Conservation (phyloP, 1,140 invertebrate genomes). For the Sminthurides bifidus region DNA sequence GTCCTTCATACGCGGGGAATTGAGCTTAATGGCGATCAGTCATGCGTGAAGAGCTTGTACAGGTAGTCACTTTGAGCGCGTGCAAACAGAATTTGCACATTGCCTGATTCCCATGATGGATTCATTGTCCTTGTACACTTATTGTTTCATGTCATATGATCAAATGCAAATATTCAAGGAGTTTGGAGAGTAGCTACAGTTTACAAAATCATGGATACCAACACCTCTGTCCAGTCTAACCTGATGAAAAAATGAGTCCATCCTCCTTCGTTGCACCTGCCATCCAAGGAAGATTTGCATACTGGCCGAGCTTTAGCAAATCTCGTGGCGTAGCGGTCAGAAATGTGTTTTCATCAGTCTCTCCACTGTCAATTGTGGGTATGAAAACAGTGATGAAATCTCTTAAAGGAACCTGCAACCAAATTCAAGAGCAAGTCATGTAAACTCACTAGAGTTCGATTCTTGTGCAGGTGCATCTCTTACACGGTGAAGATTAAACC, state of each 20-base stretch:
- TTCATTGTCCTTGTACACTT: too few species aligned
- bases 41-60: too few species aligned
- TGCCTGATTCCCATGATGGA: too few species aligned
- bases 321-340: conserved; percentile 15
- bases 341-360: conserved; percentile 14
- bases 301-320: conserved; percentile 17
- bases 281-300: conserved; percentile 18
- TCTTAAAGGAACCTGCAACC: conserved; percentile 12
- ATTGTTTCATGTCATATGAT: background rate
- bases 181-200: background rate
- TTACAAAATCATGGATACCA: background rate
- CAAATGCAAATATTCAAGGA: background rate
- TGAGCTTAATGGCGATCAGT: background rate
- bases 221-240: background rate
- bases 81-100: too few species aligned
- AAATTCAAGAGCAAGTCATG: too few species aligned
- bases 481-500: background rate
- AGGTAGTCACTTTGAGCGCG: too few species aligned
- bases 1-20: background rate
- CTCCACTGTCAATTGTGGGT: conserved; percentile 12
- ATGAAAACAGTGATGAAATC: conserved; percentile 21
- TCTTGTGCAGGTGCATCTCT: too few species aligned
- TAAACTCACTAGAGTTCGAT: too few species aligned
- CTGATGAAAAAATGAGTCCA: conserved; percentile 17
- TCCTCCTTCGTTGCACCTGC: conserved; percentile 22